Conservation (phyloP, 2,888 invertebrate species). For the Dryocosmus kuriphilus region DNA sequence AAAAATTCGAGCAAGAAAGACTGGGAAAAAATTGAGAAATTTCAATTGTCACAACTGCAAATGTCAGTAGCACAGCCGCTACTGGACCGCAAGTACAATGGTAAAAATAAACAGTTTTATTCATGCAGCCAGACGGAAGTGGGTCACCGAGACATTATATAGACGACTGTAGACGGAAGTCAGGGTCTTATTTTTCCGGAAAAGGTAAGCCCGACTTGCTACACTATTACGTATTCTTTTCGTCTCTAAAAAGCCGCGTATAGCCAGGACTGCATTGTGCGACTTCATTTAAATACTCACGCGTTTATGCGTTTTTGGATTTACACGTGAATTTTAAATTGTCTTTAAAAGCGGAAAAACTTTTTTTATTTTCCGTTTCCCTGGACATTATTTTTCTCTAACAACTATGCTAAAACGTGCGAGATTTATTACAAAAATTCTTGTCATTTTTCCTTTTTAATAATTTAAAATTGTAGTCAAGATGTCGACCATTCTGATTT, state of each 20-base stretch:
- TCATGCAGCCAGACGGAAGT: conserved; percentile 32
- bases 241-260: background rate
- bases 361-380: too few species aligned
- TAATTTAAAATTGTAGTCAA: too few species aligned
- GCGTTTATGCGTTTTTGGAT: background rate
- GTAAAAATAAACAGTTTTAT: conserved; percentile 49
- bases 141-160: conserved; percentile 32
- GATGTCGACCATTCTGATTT: too few species aligned
- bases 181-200: conserved; percentile 19
- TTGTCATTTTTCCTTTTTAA: too few species aligned
- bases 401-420: too few species aligned
- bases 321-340: background rate
- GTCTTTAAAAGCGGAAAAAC: too few species aligned
- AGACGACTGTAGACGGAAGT: conserved; percentile 35
- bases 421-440: too few species aligned
- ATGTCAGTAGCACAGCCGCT: conserved; percentile 2
- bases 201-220: conserved; percentile 2
- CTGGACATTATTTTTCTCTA: too few species aligned
- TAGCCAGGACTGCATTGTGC: background rate
- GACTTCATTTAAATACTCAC: background rate
- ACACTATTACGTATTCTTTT: background rate
- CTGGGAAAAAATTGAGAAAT: too few species aligned
- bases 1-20: too few species aligned
- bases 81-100: conserved; percentile 12
- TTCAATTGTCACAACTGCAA: too few species aligned